These are phyloP conservation scores for Nasonia giraulti DNA, from an alignment of 1,140 invertebrate species.

Conservation along the genomic window DNA sequence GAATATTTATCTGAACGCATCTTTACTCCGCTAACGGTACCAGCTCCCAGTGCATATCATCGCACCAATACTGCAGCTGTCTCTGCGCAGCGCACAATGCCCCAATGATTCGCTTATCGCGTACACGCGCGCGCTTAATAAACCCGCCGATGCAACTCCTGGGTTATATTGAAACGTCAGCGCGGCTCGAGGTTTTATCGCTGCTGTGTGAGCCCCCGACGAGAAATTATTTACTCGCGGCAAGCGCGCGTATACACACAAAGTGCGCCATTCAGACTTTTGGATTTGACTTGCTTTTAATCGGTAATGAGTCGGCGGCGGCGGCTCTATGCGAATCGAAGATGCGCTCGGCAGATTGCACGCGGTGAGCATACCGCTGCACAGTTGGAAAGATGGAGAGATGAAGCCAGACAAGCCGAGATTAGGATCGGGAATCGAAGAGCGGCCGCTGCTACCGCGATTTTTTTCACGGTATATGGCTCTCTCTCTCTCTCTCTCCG, in stretches of 20 bases:
- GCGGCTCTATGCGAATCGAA: not conserved
- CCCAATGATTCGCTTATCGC: conserved; percentile 29
- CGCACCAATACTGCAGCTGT: not conserved
- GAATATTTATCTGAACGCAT: conserved; percentile 60
- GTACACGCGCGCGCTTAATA: not conserved
- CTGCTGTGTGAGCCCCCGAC: too few species aligned
- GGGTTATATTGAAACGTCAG: conserved; percentile 51
- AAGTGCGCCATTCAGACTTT: conserved; percentile 31
- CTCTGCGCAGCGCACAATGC: conserved; percentile 11
- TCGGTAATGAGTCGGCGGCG: conserved; percentile 45
- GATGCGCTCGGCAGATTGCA: conserved; percentile 30
- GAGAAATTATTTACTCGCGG: not conserved
- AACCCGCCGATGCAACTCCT: not conserved
- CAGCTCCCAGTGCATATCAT: conserved; percentile 5
- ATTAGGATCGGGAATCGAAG: conserved; percentile 40
- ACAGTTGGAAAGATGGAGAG: not conserved
- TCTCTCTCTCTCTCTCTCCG: not conserved
- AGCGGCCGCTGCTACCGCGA: not conserved
- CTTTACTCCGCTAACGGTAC: conserved; percentile 55
- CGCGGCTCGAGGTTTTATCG: not conserved
- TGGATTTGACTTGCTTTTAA: conserved; percentile 46
- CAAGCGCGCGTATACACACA: not conserved
- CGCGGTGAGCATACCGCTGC: not conserved
- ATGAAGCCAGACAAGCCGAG: conserved; percentile 35
- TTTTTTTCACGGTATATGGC: not conserved